Evolutionary conservation across 1,140 invertebrate genomes (phyloP).

Genomic region (Caenorhabditis tropicalis): DNA sequence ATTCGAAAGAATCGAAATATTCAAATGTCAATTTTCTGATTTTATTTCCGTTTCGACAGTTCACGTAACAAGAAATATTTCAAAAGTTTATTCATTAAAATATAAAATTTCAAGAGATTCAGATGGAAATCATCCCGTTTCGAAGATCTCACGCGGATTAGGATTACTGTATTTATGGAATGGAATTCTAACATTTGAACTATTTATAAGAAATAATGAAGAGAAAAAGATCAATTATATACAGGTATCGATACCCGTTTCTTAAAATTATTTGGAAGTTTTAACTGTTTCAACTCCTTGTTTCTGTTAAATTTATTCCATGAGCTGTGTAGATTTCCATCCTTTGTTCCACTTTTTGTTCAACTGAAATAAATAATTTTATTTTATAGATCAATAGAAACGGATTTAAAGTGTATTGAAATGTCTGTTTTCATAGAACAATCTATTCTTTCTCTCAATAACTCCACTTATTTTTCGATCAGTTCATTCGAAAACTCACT

Average conservation of each 20-base stretch:
- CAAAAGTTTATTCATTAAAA: too few relatives aligned
- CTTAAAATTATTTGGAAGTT: not conserved
- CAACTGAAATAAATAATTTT: conserved; percentile 6
- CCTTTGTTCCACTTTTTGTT: conserved; percentile 28
- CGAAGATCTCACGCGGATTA: not conserved
- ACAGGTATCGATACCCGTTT: not conserved
- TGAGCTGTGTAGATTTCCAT: conserved; percentile 25
- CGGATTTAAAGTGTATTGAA: too few relatives aligned
- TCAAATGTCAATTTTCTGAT: not conserved
- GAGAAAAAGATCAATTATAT: not conserved
- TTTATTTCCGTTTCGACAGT: not conserved
- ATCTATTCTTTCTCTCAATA: not conserved
- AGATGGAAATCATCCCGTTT: not conserved
- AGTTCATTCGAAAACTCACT: too few relatives aligned
- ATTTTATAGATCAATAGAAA: too few relatives aligned
- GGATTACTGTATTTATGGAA: not conserved
- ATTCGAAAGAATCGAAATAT: not conserved
- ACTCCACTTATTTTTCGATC: too few relatives aligned
- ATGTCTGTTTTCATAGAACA: too few relatives aligned
- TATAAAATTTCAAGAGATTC: too few relatives aligned
- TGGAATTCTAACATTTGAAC: not conserved
- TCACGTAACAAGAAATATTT: not conserved
- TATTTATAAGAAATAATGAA: not conserved
- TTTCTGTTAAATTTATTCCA: conserved; percentile 6
- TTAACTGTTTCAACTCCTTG: not conserved